Evolutionary conservation across 2,113 vertebrate species (phyloP).

Genomic region (Dasyornis broadbenti): DNA sequence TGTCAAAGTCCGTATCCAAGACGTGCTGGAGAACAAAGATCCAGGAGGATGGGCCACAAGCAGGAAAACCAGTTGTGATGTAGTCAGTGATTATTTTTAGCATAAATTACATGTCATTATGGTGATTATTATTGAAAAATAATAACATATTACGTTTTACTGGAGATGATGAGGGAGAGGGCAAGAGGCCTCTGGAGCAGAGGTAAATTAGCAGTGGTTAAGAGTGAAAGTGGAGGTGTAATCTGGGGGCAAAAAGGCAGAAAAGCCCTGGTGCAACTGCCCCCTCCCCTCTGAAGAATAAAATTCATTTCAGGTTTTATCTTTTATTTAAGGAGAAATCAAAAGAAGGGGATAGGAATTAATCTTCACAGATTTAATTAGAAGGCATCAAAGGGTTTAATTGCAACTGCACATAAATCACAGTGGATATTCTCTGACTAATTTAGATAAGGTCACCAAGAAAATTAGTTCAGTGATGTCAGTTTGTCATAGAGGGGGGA

Average conservation of each 20-base stretch:
- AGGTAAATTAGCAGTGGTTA: not conserved
- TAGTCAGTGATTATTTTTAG: not conserved
- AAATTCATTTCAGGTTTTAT: conserved; percentile 68
- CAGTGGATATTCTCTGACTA: conserved; percentile 69
- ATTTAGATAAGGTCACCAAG: conserved; percentile 78
- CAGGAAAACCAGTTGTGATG: not conserved
- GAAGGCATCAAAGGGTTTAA: conserved; percentile 74
- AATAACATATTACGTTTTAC: not conserved
- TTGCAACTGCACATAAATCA: conserved; percentile 72
- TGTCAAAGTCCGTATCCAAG: not conserved
- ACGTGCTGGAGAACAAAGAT: not conserved
- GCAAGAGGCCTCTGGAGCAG: not conserved
- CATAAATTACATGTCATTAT: not conserved
- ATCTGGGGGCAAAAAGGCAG: conserved; percentile 18
- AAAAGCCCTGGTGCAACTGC: not conserved
- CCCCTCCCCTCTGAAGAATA: conserved; percentile 14
- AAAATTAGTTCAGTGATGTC: conserved; percentile 68
- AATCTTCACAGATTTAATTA: conserved; percentile 77
- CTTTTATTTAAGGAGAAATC: conserved; percentile 69
- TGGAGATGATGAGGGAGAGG: not conserved
- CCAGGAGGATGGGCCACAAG: not conserved
- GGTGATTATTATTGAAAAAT: not conserved
- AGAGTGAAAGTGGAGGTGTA: not conserved
- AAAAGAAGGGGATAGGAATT: conserved; percentile 65
- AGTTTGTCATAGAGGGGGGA: conserved; percentile 50